phyloP scores from a whole-genome alignment of 92 coral and sea anemone species.

The Umimayanthus chanpuru region DNA sequence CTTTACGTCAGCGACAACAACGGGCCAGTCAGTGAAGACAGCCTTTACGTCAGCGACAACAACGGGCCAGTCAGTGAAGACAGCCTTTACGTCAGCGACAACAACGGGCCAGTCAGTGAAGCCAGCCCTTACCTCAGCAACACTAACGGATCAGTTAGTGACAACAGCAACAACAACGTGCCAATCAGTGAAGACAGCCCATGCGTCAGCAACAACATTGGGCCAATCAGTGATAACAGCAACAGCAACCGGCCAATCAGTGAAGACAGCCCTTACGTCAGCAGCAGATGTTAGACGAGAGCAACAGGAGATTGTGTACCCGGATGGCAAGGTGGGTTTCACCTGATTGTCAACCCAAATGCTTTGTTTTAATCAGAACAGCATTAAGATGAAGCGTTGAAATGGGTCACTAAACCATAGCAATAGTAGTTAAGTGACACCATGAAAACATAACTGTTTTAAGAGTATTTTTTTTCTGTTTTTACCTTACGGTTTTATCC shows the following conservation, averaged over 20 bases:
- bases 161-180: neutral
- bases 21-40: neutral
- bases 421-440: no score
- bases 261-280: neutral
- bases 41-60: slow-evolving; percentile 5
- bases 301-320: slow-evolving; percentile 33
- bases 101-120: neutral
- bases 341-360: neutral
- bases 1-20: neutral
- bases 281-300: slow-evolving; percentile 19
- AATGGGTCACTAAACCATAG: no score
- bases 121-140: slow-evolving; percentile 9
- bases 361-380: neutral
- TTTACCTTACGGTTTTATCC: no score
- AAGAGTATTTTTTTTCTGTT: no score
- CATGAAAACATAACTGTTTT: no score
- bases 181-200: neutral
- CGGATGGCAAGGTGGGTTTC: slow-evolving; percentile 33
- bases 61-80: neutral
- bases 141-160: neutral
- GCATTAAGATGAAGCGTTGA: no score
- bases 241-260: neutral
- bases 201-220: neutral
- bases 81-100: slow-evolving; percentile 1
- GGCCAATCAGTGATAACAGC: neutral